phyloP scores from a whole-genome alignment of 1,140 invertebrate species.

The Archivesica marissinica region DNA sequence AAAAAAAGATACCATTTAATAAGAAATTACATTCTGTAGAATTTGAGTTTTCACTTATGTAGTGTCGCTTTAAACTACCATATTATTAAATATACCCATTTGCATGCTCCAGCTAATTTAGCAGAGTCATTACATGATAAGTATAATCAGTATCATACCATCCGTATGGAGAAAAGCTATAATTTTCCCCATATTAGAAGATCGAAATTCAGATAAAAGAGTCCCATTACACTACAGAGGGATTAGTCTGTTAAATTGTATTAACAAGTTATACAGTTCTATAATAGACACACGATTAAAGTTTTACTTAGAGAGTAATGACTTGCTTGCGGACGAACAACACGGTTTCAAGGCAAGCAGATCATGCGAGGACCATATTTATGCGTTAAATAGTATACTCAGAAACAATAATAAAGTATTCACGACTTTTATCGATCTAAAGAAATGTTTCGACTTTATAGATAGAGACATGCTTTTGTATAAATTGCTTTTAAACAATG shows the following conservation, averaged over 20 bases:
- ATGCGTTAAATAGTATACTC: slow-evolving; percentile 32
- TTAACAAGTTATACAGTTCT: slow-evolving; percentile 31
- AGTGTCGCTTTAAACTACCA: too few relatives aligned
- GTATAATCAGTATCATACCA: too few relatives aligned
- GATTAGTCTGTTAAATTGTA: slow-evolving; percentile 39
- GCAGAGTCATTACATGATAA: too few relatives aligned
- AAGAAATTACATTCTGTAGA: too few relatives aligned
- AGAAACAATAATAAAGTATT: slow-evolving; percentile 28
- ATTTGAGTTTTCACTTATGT: too few relatives aligned
- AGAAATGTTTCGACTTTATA: background rate
- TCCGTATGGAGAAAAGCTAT: slow-evolving; percentile 38
- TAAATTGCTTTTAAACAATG: too few relatives aligned
- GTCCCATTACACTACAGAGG: slow-evolving; percentile 32
- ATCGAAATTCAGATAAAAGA: background rate
- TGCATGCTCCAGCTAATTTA: too few relatives aligned
- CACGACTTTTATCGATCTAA: slow-evolving; percentile 8
- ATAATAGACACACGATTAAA: slow-evolving; percentile 29
- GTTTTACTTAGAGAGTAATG: slow-evolving; percentile 35
- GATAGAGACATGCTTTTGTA: too few relatives aligned
- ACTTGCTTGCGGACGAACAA: slow-evolving; percentile 47
- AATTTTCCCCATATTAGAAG: slow-evolving; percentile 46
- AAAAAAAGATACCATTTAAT: too few relatives aligned
- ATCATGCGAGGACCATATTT: slow-evolving; percentile 52
- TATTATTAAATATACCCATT: too few relatives aligned
- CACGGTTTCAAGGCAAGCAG: slow-evolving; percentile 30